Conservation (phyloP, 1,140 invertebrate species). For the Dinothrombium tinctorium region DNA sequence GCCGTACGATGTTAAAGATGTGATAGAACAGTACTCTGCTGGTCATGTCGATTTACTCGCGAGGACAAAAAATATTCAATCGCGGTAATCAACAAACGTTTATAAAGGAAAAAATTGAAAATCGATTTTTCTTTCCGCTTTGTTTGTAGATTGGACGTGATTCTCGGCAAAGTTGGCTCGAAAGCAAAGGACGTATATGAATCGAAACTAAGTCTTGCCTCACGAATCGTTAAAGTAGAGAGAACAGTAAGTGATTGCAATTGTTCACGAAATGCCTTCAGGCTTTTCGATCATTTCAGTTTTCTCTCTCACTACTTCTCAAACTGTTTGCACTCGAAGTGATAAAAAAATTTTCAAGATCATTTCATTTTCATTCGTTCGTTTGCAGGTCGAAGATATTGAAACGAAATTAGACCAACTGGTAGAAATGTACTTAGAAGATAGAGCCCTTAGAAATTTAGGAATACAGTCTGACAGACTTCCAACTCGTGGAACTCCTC, state of each 20-base stretch:
- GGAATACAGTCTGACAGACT: neutral
- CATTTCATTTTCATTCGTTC: conserved; percentile 4
- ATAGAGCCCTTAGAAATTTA: conserved; percentile 25
- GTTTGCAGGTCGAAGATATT: conserved; percentile 59
- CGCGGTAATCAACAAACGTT: conserved; percentile 35
- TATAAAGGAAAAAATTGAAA: too few relatives aligned
- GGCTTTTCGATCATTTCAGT: neutral
- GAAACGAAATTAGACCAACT: conserved; percentile 77
- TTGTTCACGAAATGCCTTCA: neutral
- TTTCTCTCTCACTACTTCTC: neutral
- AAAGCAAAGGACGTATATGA: conserved; percentile 81
- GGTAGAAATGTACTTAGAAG: conserved; percentile 74
- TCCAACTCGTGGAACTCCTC: conserved; percentile 9
- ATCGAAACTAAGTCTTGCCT: conserved; percentile 72
- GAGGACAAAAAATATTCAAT: conserved; percentile 61
- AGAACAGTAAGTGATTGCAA: conserved; percentile 41
- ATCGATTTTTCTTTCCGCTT: neutral
- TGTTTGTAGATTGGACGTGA: conserved; percentile 57
- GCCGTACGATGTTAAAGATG: conserved; percentile 90
- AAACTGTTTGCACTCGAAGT: neutral
- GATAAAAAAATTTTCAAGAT: neutral
- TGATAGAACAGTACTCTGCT: conserved; percentile 84
- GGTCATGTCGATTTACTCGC: conserved; percentile 71
- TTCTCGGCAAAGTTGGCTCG: conserved; percentile 72
- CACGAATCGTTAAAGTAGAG: conserved; percentile 80